phyloP scores from a whole-genome alignment of 2,888 invertebrate species.

The Plemyria rubiginata region DNA sequence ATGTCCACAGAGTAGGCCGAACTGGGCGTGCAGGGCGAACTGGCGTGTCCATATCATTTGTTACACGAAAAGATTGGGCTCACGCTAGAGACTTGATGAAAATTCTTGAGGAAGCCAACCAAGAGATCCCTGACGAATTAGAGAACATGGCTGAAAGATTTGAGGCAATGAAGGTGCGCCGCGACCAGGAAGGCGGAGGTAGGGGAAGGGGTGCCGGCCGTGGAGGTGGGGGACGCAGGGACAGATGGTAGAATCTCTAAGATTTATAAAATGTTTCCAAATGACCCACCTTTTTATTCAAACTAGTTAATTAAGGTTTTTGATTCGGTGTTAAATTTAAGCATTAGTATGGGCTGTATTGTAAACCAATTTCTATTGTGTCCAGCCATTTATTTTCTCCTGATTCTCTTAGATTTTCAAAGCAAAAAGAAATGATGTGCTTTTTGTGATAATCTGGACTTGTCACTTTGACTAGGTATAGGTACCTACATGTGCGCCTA shows the following conservation, averaged over 20 bases:
- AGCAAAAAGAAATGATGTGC: neutral
- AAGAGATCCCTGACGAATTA: slow-evolving; percentile 91
- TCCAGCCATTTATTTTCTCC: slow-evolving; percentile 1
- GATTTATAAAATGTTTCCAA: slow-evolving; percentile 1
- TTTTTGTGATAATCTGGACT: slow-evolving; percentile 18
- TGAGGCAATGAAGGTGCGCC: slow-evolving; percentile 87
- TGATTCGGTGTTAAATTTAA: slow-evolving; percentile 7
- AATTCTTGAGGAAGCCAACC: slow-evolving; percentile 94
- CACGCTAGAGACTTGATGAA: slow-evolving; percentile 92
- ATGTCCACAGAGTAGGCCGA: slow-evolving; percentile 97
- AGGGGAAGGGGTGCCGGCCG: slow-evolving; percentile 51
- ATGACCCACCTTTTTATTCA: slow-evolving; percentile 22
- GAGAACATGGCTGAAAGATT: slow-evolving; percentile 90
- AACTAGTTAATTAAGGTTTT: slow-evolving; percentile 17
- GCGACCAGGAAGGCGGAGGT: slow-evolving; percentile 80
- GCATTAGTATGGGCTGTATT: slow-evolving; percentile 11
- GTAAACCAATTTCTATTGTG: slow-evolving; percentile 6
- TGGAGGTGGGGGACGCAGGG: slow-evolving; percentile 57
- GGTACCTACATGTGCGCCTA: slow-evolving; percentile 16
- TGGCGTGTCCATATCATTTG: slow-evolving; percentile 92
- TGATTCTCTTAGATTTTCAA: neutral
- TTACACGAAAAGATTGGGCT: slow-evolving; percentile 93
- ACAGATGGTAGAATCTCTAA: slow-evolving; percentile 55
- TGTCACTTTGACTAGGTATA: slow-evolving; percentile 10
- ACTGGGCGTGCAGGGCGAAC: slow-evolving; percentile 96